A percentile compares a stretch with the other conserved stretches of the same genome.
phyloP scores from a whole-genome alignment of 2,888 invertebrate genomes.

The Ophioninae sp. region DNA sequence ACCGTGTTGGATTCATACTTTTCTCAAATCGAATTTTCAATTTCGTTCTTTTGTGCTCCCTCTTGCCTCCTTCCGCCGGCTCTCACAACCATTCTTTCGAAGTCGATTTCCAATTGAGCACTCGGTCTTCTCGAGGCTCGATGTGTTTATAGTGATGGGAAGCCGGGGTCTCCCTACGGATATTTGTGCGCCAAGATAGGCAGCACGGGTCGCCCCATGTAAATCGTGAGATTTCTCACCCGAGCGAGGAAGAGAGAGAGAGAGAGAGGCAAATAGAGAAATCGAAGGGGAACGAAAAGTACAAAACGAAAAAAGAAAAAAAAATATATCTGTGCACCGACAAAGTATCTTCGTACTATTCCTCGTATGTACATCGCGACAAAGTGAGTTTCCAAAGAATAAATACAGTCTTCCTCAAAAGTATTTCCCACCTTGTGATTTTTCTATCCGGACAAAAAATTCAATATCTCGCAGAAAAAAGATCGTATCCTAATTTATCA shows the following conservation, averaged over 20 bases:
- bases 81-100: slow-evolving; percentile 1
- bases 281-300: neutral
- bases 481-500: too few relatives aligned
- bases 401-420: neutral
- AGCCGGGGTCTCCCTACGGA: slow-evolving; percentile 1
- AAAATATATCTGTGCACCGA: slow-evolving; percentile 35
- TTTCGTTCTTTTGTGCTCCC: neutral
- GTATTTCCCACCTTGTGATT: too few relatives aligned
- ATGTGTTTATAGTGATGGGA: slow-evolving; percentile 50
- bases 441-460: too few relatives aligned
- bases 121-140: slow-evolving; percentile 30
- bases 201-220: slow-evolving; percentile 24
- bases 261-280: neutral
- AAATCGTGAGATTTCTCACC: slow-evolving; percentile 41
- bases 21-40: neutral
- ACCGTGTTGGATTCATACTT: slow-evolving; percentile 15
- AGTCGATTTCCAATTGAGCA: slow-evolving; percentile 30
- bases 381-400: slow-evolving; percentile 51
- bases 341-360: slow-evolving; percentile 51
- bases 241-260: slow-evolving; percentile 14
- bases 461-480: too few relatives aligned
- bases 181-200: slow-evolving; percentile 14
- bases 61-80: neutral
- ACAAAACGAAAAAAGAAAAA: slow-evolving; percentile 10
- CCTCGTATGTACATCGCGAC: slow-evolving; percentile 48